Base-by-base conservation (phyloP, 2,113 vertebrate genomes). In the Callopanchax toddi region DNA sequence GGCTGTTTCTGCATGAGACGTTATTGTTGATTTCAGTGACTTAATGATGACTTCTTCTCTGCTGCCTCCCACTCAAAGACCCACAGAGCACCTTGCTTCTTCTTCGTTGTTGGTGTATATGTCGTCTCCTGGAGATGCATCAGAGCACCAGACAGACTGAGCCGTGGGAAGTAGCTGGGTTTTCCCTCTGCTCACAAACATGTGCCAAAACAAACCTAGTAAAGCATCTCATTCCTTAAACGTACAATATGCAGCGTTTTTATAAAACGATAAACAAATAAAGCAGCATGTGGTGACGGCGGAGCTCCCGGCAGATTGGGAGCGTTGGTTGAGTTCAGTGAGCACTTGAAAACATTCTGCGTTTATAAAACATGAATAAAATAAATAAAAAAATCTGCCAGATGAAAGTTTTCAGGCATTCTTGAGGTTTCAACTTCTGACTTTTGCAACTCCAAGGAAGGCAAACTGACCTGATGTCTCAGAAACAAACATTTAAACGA, bases 21-120 rank as follows among this genome's bases (percentile, higher is more conserved):
- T 64, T 39, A 58, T 66, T 78, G 78, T 79, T 76, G 82, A 81
- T 83, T 83, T 58, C 69, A 29, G 70, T 57, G 78, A 79, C 76
- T 76, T 84, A 81, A 86, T 86, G 82, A 80, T 79, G 74, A 82
- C 84, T 82, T 79, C 55, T 76, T 77, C 54, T 64, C 70, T 57
- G 60, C 75, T 57, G 62, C 67, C 76, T 80, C 78, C 79, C 71
- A 78, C 75, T 67, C 71, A 79, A 55, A 68, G 46, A 51, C 52
- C 37, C 55, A 58, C 73, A 49, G 53, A 64, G 13, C 67, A 70
- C 59, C 55, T 67, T 22, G n/a, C n/a, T 1, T n/a, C 63, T 63
- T 34, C 62, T 82, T 58, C 56, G 53, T 71, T 53, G 16, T 83
- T 82, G 82, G n/a, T n/a, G n/a, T n/a, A n/a, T n/a, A n/a, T 39